Evolutionary conservation across 2,113 vertebrate genomes (phyloP).

Genomic region (Puntigrus tetrazona): DNA sequence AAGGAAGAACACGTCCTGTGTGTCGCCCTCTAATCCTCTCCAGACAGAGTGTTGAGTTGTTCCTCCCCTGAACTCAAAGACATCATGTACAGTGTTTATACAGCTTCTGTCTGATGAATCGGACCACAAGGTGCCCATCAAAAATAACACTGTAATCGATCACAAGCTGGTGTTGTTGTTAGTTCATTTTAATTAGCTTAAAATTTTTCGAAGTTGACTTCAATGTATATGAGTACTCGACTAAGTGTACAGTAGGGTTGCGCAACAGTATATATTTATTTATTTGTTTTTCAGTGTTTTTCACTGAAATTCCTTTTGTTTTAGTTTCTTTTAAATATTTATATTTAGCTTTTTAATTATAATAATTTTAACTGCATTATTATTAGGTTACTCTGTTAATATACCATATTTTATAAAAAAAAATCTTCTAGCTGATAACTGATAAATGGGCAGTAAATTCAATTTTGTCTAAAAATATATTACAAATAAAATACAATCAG

Average conservation of each 20-base stretch:
- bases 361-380: no score
- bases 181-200: neutral
- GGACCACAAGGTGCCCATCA: neutral
- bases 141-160: neutral
- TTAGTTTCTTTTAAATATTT: no score
- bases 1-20: constrained; percentile 1
- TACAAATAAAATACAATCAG: neutral
- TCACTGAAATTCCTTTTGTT: no score
- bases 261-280: neutral
- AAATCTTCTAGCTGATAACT: neutral
- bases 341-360: no score
- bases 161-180: neutral
- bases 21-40: neutral
- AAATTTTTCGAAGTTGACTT: neutral
- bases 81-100: neutral
- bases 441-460: neutral
- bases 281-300: no score
- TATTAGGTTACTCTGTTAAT: no score
- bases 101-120: neutral
- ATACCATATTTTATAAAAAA: no score
- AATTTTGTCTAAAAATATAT: neutral
- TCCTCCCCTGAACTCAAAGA: neutral
- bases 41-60: neutral
- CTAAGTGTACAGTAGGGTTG: neutral
- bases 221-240: neutral